phyloP scores from a whole-genome alignment of 1,140 invertebrate genomes.

The Physella acuta region DNA sequence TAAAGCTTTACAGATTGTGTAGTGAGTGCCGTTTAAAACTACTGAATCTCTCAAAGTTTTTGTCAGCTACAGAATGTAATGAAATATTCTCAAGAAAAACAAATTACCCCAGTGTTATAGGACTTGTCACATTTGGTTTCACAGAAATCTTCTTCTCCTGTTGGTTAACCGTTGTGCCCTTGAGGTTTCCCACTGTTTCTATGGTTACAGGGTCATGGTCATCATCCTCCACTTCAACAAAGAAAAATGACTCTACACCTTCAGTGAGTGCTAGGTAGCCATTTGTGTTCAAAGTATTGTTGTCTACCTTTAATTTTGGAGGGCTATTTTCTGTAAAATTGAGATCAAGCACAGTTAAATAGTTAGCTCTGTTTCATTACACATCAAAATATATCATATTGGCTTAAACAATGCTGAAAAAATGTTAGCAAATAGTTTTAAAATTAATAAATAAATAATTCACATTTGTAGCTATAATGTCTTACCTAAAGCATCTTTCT shows the following conservation, averaged over 20 bases:
- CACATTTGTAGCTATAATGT: background rate
- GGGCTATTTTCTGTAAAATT: background rate
- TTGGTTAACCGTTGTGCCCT: background rate
- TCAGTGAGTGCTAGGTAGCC: background rate
- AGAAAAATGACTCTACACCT: background rate
- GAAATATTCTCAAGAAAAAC: no score
- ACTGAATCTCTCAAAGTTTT: no score
- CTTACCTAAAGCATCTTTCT: no score
- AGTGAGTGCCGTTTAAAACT: no score
- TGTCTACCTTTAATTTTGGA: background rate
- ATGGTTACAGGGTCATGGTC: background rate
- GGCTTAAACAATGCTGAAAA: no score
- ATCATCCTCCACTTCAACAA: background rate
- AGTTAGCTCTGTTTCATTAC: no score
- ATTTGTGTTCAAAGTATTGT: background rate
- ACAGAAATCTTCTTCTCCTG: background rate
- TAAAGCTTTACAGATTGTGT: no score
- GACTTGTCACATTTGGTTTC: background rate
- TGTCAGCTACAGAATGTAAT: no score
- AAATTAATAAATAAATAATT: no score
- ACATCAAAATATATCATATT: no score
- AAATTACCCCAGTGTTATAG: background rate
- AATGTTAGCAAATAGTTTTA: no score
- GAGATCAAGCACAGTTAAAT: no score
- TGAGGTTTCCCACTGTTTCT: background rate